Conservation (phyloP, 1,140 invertebrate genomes). For the Dendroctonus ponderosae region DNA sequence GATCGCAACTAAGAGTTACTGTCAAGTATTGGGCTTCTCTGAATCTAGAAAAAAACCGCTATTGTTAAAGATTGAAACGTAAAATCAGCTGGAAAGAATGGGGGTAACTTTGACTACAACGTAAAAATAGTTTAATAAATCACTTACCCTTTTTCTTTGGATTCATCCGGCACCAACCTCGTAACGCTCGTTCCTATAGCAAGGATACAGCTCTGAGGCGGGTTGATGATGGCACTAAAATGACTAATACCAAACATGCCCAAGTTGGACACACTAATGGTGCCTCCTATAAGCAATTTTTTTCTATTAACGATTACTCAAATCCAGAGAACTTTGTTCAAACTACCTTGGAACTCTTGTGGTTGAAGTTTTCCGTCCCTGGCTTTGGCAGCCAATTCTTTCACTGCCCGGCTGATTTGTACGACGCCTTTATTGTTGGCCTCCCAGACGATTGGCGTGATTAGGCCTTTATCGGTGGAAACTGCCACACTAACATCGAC, state of each 20-base stretch:
- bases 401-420: slow-evolving; percentile 84
- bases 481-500: slow-evolving; percentile 98
- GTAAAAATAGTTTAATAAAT: background rate
- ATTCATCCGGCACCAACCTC: slow-evolving; percentile 57
- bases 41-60: slow-evolving; percentile 56
- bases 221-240: slow-evolving; percentile 89
- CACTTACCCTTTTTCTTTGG: slow-evolving; percentile 37
- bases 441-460: slow-evolving; percentile 95
- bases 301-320: slow-evolving; percentile 8
- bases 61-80: background rate
- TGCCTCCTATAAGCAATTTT: slow-evolving; percentile 57
- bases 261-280: slow-evolving; percentile 89
- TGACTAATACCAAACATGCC: slow-evolving; percentile 94
- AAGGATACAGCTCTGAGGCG: slow-evolving; percentile 85
- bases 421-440: slow-evolving; percentile 91
- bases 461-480: slow-evolving; percentile 90
- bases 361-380: slow-evolving; percentile 93
- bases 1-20: slow-evolving; percentile 88
- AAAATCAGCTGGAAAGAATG: slow-evolving; percentile 1
- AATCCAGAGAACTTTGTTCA: background rate
- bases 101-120: background rate
- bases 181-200: slow-evolving; percentile 74
- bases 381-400: slow-evolving; percentile 84
- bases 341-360: slow-evolving; percentile 86
- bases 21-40: slow-evolving; percentile 66